A percentile compares a stretch with the other conserved stretches of the same genome.
Evolutionary conservation across 2,888 invertebrate genomes (phyloP).

Genomic region (Drosophila crucigera): DNA sequence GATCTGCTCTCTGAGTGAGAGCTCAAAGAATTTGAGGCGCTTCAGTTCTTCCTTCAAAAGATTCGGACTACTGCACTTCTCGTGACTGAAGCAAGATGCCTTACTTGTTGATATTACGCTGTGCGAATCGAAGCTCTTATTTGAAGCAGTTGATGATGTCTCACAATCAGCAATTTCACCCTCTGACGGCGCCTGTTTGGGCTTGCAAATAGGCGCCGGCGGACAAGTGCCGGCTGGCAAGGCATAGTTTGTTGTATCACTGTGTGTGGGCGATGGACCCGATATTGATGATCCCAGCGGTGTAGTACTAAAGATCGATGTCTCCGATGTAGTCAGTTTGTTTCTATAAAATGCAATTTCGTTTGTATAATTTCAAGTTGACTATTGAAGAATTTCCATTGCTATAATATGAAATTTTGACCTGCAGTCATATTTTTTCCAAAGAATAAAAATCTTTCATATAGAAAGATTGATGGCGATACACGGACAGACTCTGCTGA

Average conservation of each 20-base stretch:
- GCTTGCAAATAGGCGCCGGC: conserved; percentile 80
- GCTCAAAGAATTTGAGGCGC: conserved; percentile 84
- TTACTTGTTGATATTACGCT: conserved; percentile 83
- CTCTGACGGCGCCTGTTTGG: conserved; percentile 70
- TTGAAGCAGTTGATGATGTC: conserved; percentile 84
- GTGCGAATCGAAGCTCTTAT: conserved; percentile 84
- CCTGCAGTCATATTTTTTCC: neutral
- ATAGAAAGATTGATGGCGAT: neutral
- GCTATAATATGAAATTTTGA: neutral
- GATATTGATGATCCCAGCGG: conserved; percentile 64
- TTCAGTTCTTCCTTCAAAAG: conserved; percentile 84
- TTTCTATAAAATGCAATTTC: conserved; percentile 53
- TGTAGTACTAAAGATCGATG: conserved; percentile 84
- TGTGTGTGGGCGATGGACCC: conserved; percentile 58
- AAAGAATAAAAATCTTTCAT: neutral
- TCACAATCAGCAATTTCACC: conserved; percentile 79
- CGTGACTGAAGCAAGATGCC: conserved; percentile 71
- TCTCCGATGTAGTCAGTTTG: conserved; percentile 84
- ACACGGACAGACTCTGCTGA: neutral
- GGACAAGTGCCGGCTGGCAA: conserved; percentile 31
- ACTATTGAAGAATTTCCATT: neutral
- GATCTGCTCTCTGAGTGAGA: conserved; percentile 84
- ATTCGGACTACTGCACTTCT: conserved; percentile 80
- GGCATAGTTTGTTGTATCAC: conserved; percentile 46
- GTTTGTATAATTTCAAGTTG: conserved; percentile 1